These are phyloP conservation scores for Zosterops hypoxanthus DNA, from an alignment of 2,113 vertebrate species.

Conservation along the genomic window DNA sequence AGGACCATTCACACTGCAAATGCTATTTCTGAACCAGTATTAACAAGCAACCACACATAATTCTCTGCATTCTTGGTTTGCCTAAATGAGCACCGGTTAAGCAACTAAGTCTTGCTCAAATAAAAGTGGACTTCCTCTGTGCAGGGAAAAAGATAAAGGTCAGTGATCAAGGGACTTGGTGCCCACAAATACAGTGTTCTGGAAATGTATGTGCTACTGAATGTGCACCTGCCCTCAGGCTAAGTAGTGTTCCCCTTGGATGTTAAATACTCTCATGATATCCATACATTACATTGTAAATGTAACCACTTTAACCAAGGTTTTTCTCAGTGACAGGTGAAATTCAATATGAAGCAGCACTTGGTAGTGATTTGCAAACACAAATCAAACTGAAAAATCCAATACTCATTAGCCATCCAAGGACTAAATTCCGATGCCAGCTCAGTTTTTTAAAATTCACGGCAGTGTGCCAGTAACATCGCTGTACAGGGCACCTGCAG, in stretches of 20 bases:
- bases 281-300: accelerated
- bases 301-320: not conserved
- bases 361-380: not conserved
- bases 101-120: not conserved
- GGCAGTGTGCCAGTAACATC: not conserved
- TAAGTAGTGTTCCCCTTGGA: not conserved
- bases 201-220: not conserved
- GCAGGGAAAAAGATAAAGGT: not conserved
- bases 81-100: not conserved
- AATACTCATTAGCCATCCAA: not conserved
- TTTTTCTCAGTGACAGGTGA: not conserved
- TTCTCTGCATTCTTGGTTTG: slow-evolving; percentile 3
- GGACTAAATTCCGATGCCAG: not conserved
- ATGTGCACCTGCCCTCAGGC: not conserved
- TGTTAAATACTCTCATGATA: not conserved
- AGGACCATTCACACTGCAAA: not conserved
- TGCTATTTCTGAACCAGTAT: not conserved
- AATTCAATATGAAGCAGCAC: not conserved
- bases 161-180: slow-evolving; percentile 26
- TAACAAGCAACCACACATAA: not conserved
- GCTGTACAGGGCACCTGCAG: not conserved
- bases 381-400: not conserved
- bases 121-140: not conserved
- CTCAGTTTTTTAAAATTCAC: not conserved
- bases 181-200: not conserved